A percentile compares a stretch with the other conserved stretches of the same genome.
These are phyloP conservation scores for Thymallus thymallus DNA, from an alignment of 2,113 vertebrate species.

Conservation along the genomic window DNA sequence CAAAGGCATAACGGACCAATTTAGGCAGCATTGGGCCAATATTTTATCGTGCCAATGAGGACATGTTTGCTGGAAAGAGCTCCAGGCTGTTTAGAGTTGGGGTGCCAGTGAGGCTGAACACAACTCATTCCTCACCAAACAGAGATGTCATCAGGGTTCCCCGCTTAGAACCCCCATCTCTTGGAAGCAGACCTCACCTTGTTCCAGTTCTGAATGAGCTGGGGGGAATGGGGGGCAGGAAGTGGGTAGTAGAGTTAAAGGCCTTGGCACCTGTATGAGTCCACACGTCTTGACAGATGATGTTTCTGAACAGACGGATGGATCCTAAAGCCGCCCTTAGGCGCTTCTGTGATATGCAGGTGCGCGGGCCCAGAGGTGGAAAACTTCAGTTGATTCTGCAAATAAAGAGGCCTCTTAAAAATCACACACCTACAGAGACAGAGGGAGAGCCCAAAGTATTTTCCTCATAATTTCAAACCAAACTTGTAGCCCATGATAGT, in stretches of 20 bases:
- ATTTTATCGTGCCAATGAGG: no score
- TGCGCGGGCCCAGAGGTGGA: conserved; percentile 41
- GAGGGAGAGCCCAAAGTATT: conserved; percentile 29
- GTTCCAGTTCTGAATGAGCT: conserved; percentile 21
- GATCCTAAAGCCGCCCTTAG: conserved; percentile 39
- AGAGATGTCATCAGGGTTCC: conserved; percentile 33
- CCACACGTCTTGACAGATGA: conserved; percentile 41
- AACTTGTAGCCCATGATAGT: conserved; percentile 4
- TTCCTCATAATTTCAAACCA: conserved; percentile 14
- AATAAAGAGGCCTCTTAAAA: conserved; percentile 62
- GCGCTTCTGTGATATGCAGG: conserved; percentile 36
- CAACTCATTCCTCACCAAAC: conserved; percentile 20
- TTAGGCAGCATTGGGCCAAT: no score
- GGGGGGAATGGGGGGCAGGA: background rate
- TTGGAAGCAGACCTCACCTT: conserved; percentile 15
- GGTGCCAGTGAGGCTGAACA: conserved; percentile 13
- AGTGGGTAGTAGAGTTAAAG: background rate
- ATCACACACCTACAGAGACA: conserved; percentile 51
- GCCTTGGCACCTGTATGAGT: conserved; percentile 24
- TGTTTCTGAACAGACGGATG: conserved; percentile 37
- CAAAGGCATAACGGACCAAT: no score
- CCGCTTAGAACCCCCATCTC: conserved; percentile 10
- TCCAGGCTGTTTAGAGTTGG: conserved; percentile 38
- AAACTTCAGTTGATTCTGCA: conserved; percentile 50
- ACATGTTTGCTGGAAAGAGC: background rate